phyloP scores from a whole-genome alignment of 2,113 vertebrate genomes.

The Pollachius pollachius region DNA sequence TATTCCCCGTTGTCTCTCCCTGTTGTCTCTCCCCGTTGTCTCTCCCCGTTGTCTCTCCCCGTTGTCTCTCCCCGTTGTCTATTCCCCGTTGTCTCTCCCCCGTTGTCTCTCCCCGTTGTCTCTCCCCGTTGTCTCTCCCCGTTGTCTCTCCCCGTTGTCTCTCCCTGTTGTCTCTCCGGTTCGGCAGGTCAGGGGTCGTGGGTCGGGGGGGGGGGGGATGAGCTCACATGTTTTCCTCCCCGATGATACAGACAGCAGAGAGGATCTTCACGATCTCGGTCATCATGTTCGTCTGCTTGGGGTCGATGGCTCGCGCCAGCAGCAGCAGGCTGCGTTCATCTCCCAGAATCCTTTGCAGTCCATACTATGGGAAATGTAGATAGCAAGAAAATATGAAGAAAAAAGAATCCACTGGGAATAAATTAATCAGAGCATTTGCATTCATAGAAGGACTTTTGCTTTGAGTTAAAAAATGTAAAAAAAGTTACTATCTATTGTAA shows the following conservation, averaged over 20 bases:
- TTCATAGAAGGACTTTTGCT: conserved; percentile 45
- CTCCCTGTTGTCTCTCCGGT: conserved; percentile 9
- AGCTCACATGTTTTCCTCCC: conserved; percentile 93
- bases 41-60: too few relatives aligned
- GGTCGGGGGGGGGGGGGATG: neutral
- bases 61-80: too few relatives aligned
- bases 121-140: too few relatives aligned
- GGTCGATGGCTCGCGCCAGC: conserved; percentile 89
- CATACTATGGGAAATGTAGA: conserved; percentile 76
- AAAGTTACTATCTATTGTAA: conserved; percentile 35
- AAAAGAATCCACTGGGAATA: conserved; percentile 35
- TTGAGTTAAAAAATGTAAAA: conserved; percentile 27
- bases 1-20: too few relatives aligned
- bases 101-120: too few relatives aligned
- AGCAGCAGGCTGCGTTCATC: conserved; percentile 90
- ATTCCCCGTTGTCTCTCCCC: too few relatives aligned
- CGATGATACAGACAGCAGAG: conserved; percentile 93
- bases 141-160: neutral
- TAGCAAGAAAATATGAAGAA: neutral
- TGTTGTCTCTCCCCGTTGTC: too few relatives aligned
- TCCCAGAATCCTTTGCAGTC: conserved; percentile 90
- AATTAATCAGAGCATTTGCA: conserved; percentile 57
- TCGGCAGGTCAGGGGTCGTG: neutral
- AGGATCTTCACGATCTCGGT: conserved; percentile 97
- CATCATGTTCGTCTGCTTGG: conserved; percentile 95